Base-by-base conservation (phyloP, 1,140 invertebrate genomes). In the Thaumetopoea pityocampa region DNA sequence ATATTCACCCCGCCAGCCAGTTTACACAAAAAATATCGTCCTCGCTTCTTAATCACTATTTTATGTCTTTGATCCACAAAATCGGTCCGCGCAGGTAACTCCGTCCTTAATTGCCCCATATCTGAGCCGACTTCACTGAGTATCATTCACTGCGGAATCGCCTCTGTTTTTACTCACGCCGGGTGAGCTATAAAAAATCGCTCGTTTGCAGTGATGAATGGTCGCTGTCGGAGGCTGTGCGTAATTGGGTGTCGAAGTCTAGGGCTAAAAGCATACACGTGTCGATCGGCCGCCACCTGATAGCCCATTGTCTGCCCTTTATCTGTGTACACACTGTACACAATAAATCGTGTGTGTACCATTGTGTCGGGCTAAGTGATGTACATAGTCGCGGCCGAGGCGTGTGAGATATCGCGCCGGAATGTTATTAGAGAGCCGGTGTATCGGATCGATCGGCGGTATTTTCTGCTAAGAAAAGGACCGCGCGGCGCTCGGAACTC, bases 251-350 rank as follows among this genome's bases (percentile, higher is more conserved):
- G 70, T 79, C 70, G 67, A 77, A 73, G 76, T 62, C 64, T 69
- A 51, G 47, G 50, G 66, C 70, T 82, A 80, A 83, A 83, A 83
- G 79, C 79, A 80, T 77, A 80, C 73, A 79, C 76, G 66, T 83
- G 79, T 83, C 54, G 65, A 70, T 67, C 68, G 56, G 27, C 54
- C 50, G 55, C 64, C 56, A 71, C 77, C 72, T 64, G 72, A 76
- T 74, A 70, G 60, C 46, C 71, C 63, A 79, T 80, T 80, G 76
- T 80, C 74, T 76, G 59, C 50, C 51, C 60, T 70, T 76, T 78
- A 80, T 80, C 76, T 71, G 50, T 43, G 35, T 24, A 28, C 49
- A 59, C 48, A 53, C 50, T 73, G 66, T 73, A 71, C 45, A 60
- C 72, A 69, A 83, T 83, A 83, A 80, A 80, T 83, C 64, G 61